These are phyloP conservation scores for Capreolus pygargus DNA, from an alignment of 2,113 vertebrate species.

Conservation along the genomic window DNA sequence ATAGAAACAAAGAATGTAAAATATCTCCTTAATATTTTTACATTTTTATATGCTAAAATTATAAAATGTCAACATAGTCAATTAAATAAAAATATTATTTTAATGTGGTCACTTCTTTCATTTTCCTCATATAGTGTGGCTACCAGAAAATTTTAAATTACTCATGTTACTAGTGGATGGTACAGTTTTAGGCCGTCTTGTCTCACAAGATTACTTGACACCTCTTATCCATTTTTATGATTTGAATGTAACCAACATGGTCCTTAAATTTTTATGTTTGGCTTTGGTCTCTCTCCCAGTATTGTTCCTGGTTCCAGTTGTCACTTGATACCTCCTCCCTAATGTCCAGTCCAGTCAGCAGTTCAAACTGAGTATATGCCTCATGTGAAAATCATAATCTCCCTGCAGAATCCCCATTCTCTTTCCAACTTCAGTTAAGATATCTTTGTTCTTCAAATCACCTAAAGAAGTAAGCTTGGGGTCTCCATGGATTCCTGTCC, in stretches of 20 bases:
- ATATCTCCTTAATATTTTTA: not conserved
- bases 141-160: not conserved
- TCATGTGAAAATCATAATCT: not conserved
- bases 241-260: not conserved
- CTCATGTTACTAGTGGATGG: not conserved
- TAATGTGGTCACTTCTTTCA: not conserved
- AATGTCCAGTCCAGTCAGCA: not conserved
- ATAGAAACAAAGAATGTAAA: constrained; percentile 18
- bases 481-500: not conserved
- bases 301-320: not conserved
- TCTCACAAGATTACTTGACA: not conserved
- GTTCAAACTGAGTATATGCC: not conserved
- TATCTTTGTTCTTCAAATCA: not conserved
- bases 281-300: not conserved
- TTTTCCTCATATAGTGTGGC: not conserved
- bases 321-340: not conserved
- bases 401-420: not conserved
- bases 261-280: not conserved
- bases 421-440: not conserved
- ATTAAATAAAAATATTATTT: constrained; percentile 17
- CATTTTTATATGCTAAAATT: not conserved
- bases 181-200: not conserved
- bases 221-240: not conserved
- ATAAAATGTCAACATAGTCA: not conserved
- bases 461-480: not conserved